These are phyloP conservation scores for Iphiclides podalirius DNA, from an alignment of 2,888 invertebrate genomes.

Conservation along the genomic window DNA sequence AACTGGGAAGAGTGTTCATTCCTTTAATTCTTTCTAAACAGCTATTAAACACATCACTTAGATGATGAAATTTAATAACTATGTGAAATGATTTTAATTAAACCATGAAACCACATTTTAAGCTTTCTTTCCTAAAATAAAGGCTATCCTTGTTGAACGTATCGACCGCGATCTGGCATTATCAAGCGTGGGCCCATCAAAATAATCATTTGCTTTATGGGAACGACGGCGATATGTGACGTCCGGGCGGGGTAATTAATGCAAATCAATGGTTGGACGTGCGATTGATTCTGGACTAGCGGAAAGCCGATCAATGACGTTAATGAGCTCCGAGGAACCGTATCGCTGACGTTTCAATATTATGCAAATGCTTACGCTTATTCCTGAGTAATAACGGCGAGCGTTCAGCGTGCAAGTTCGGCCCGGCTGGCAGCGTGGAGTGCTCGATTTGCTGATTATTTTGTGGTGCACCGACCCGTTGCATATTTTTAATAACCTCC, in stretches of 20 bases:
- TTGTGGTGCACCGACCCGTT: conserved; percentile 24
- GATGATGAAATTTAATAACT: too few relatives aligned
- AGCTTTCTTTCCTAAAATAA: too few relatives aligned
- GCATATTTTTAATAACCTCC: conserved; percentile 4
- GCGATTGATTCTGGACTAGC: conserved; percentile 67
- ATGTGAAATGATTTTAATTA: too few relatives aligned
- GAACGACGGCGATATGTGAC: conserved; percentile 60
- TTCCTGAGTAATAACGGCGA: conserved; percentile 48
- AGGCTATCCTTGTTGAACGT: too few relatives aligned
- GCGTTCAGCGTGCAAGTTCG: conserved; percentile 28
- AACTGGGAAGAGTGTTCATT: too few relatives aligned
- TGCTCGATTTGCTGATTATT: conserved; percentile 28
- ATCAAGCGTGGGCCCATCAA: conserved; percentile 55
- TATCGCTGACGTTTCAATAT: conserved; percentile 71
- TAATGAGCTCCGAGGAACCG: conserved; percentile 72
- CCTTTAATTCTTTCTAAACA: too few relatives aligned
- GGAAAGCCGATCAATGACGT: conserved; percentile 77
- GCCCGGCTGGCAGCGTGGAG: conserved; percentile 23
- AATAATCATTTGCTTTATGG: conserved; percentile 64
- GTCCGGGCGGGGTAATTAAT: conserved; percentile 72
- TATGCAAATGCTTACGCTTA: conserved; percentile 67
- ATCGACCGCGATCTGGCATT: conserved; percentile 35
- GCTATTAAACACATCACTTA: too few relatives aligned
- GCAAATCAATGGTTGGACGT: conserved; percentile 74
- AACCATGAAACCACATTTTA: too few relatives aligned